Evolutionary conservation across 2,888 invertebrate species (phyloP), one percentile per base, ranked within the genome.

Genomic region (Drosophila putrida): DNA sequence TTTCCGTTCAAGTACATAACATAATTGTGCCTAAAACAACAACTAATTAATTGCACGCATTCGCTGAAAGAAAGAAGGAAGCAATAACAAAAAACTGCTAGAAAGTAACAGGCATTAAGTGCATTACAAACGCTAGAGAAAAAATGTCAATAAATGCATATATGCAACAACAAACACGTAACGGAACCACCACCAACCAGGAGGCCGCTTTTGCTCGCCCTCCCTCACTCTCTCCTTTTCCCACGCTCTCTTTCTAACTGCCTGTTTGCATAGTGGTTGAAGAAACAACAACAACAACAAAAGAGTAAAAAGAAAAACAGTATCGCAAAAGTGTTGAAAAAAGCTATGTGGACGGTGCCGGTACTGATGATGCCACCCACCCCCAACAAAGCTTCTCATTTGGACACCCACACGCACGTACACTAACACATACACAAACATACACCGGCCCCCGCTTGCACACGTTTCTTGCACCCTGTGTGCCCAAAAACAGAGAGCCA

Each of bases 111-210:
- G 39, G 25, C 54, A 44, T 64, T 55, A 43, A 67, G 51, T 78
- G 67, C 63, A 74, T 64, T 57, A 64, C 53, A 69, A 78, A 70
- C 39, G 39, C 49, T 39, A 31, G 36, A 61, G 20, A 44, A 70
- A 82, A 83, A 83, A 83, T 89, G 83, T 83, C 83, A 83, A 83
- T 83, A 83, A 89, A 89, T 89, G 81, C 84, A 88, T 72, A 88
- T 72, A 71, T 75, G 69, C 67, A 73, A 66, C 74, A 71, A 71
- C 57, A 66, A 64, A 49, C 55, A 60, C 63, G 58, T 70, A 77
- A 71, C 66, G 67, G 65, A 75, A 72, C 87, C 75, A 83, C 83
- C 89, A 83, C 83, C 83, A 87, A 83, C 83, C 83, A 87, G 84
- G 72, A 84, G 75, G 55, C 58, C 64, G 54, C 39, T 78, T 47